These are phyloP conservation scores for Novumbra hubbsi DNA, from an alignment of 2,797 vertebrate species.

Conservation along the genomic window DNA sequence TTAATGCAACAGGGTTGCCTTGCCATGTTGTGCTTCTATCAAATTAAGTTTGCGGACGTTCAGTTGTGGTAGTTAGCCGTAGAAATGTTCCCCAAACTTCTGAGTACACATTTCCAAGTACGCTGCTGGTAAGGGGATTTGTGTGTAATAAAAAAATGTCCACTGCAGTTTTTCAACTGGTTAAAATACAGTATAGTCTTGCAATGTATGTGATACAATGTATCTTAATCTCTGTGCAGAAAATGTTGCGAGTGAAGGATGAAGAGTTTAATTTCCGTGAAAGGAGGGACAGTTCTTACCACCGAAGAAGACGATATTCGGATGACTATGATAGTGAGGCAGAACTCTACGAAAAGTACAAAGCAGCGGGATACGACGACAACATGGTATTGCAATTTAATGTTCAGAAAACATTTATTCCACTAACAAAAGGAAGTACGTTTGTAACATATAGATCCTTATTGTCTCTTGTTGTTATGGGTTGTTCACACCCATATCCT, in stretches of 20 bases:
- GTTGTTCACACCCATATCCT: not conserved
- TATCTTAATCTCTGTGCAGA: slow-evolving; percentile 61
- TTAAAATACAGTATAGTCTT: not conserved
- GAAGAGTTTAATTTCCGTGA: slow-evolving; percentile 79
- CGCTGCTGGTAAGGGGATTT: too few species aligned
- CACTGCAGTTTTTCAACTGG: not conserved
- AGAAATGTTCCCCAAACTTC: too few species aligned
- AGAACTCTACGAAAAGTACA: slow-evolving; percentile 88
- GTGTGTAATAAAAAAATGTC: too few species aligned
- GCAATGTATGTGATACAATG: slow-evolving; percentile 7
- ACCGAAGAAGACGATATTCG: slow-evolving; percentile 81
- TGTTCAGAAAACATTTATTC: not conserved
- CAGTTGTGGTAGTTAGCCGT: too few species aligned
- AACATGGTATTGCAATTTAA: slow-evolving; percentile 60
- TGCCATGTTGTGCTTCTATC: too few species aligned
- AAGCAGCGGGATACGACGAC: slow-evolving; percentile 71
- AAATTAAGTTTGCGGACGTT: too few species aligned
- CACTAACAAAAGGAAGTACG: not conserved
- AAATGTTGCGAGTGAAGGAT: slow-evolving; percentile 91
- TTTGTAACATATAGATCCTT: too few species aligned
- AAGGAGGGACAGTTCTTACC: slow-evolving; percentile 81
- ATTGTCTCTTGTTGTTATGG: not conserved
- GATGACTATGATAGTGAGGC: slow-evolving; percentile 86
- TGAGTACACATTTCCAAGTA: too few species aligned
- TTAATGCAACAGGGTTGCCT: too few species aligned